Evolutionary conservation across 2,113 vertebrate species (phyloP).

Genomic region (Clupea harengus): DNA sequence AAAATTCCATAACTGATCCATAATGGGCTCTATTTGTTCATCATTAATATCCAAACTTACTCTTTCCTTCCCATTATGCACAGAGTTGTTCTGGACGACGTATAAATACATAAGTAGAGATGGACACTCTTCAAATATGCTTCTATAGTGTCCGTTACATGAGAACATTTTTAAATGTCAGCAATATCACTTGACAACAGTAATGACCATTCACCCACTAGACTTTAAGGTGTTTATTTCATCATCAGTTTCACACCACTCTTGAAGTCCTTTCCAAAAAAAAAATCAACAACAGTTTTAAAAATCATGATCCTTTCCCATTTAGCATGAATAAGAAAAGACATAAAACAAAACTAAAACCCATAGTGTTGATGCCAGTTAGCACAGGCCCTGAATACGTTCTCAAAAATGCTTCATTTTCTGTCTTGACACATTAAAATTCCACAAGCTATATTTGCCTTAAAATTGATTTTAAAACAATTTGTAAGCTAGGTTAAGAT

Average conservation of each 20-base stretch:
- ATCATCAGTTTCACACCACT: background rate
- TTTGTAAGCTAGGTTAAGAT: constrained; percentile 28
- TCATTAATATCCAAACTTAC: background rate
- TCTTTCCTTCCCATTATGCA: background rate
- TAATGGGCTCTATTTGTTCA: background rate
- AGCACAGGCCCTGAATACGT: background rate
- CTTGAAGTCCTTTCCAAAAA: background rate
- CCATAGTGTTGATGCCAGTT: background rate
- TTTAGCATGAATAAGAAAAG: background rate
- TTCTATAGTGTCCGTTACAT: no score
- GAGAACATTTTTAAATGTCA: background rate
- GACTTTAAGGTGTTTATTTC: background rate
- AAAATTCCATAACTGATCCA: constrained; percentile 44
- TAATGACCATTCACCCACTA: background rate
- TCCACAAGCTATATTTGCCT: background rate
- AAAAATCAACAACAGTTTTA: constrained; percentile 1
- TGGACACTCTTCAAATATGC: no score
- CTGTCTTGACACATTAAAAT: background rate
- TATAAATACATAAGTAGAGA: no score
- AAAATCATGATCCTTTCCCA: background rate
- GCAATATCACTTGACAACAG: background rate
- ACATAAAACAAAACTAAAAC: background rate
- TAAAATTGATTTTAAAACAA: background rate
- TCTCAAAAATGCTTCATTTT: background rate
- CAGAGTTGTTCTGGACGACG: background rate